Conservation (phyloP, 2,888 invertebrate genomes). For the Allophyes oxyacanthae region DNA sequence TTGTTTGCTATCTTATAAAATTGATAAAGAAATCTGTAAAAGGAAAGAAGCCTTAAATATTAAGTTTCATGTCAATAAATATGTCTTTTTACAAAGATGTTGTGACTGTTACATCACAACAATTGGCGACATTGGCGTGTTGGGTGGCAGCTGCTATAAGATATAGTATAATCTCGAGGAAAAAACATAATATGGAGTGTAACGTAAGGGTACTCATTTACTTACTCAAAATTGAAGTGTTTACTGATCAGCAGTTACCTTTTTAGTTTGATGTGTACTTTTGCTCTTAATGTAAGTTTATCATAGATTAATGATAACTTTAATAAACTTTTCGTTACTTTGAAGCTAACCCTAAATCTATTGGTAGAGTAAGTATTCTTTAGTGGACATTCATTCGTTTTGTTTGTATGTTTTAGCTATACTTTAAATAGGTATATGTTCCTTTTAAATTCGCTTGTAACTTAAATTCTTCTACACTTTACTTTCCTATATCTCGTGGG, state of each 20-base stretch:
- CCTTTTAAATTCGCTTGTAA: conserved; percentile 1
- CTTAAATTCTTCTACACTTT: conserved; percentile 12
- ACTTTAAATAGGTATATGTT: not conserved
- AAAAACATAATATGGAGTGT: not conserved
- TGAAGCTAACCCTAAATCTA: too few relatives aligned
- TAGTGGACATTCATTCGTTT: too few relatives aligned
- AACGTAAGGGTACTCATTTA: too few relatives aligned
- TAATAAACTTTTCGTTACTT: too few relatives aligned
- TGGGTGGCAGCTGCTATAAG: conserved; percentile 16
- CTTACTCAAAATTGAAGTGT: too few relatives aligned
- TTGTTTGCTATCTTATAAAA: not conserved
- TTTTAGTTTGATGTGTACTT: too few relatives aligned
- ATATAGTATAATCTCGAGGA: conserved; percentile 5
- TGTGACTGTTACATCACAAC: conserved; percentile 14
- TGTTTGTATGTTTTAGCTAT: too few relatives aligned
- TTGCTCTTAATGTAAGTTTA: too few relatives aligned
- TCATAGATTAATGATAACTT: too few relatives aligned
- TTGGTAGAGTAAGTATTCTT: too few relatives aligned
- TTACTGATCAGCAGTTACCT: too few relatives aligned
- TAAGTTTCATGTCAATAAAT: conserved; percentile 35
- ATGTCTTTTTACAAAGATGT: conserved; percentile 20
- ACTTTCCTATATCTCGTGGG: conserved; percentile 49
- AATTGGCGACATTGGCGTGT: conserved; percentile 1
- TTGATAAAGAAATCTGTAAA: conserved; percentile 13
- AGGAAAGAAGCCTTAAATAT: conserved; percentile 26